phyloP scores from a whole-genome alignment of 1,140 invertebrate species.

The Ceratitis capitata region DNA sequence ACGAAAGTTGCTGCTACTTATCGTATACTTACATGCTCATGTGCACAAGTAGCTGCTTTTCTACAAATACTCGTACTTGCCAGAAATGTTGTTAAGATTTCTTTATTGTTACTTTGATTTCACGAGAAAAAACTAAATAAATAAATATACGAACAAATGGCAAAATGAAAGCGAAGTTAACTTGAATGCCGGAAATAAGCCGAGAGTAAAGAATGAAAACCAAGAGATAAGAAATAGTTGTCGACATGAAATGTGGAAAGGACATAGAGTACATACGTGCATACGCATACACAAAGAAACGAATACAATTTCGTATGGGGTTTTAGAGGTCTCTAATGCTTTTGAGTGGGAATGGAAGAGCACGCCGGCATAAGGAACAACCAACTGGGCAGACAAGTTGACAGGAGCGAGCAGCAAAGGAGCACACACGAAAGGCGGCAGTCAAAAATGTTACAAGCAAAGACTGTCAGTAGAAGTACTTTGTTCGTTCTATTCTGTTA shows the following conservation, averaged over 20 bases:
- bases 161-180: background rate
- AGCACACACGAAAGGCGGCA: background rate
- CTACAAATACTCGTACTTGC: background rate
- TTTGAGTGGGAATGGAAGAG: background rate
- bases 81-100: background rate
- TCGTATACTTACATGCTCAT: background rate
- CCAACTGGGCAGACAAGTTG: background rate
- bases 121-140: background rate
- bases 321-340: too few species aligned
- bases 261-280: background rate
- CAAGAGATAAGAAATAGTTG: conserved; percentile 20
- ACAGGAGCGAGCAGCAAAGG: background rate
- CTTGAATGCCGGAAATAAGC: conserved; percentile 5
- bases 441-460: background rate
- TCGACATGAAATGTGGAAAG: background rate
- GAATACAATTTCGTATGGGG: background rate
- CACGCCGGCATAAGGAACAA: background rate
- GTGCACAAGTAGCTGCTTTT: background rate
- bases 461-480: background rate
- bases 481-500: conserved; percentile 37
- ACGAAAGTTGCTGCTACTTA: background rate
- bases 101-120: background rate
- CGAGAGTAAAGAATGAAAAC: background rate
- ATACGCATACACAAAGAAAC: background rate
- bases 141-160: background rate